Percentiles rank a stretch among this genome's conserved stretches.
These are phyloP conservation scores for Macquaria australasica DNA, from an alignment of 2,113 vertebrate species.

Conservation along the genomic window DNA sequence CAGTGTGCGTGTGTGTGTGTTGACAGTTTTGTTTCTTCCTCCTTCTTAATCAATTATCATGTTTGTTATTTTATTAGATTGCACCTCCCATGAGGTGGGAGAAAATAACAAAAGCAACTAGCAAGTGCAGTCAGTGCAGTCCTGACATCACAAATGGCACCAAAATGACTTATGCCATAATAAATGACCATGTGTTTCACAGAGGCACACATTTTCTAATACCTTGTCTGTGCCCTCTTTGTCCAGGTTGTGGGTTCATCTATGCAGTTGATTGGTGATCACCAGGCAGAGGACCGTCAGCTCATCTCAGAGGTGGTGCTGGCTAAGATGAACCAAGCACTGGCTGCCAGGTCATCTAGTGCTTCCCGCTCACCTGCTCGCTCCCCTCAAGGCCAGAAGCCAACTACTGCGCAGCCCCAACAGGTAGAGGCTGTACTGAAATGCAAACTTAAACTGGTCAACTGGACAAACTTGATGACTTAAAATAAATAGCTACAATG, in stretches of 20 bases:
- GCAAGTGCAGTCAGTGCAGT: background rate
- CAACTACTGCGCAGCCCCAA: constrained; percentile 91
- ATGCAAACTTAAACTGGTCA: too few relatives aligned
- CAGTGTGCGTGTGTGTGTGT: background rate
- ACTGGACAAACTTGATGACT: too few relatives aligned
- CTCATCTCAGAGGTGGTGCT: constrained; percentile 94
- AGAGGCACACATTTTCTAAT: background rate
- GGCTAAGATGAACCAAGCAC: constrained; percentile 92
- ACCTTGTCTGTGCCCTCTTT: background rate
- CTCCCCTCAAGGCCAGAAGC: constrained; percentile 89
- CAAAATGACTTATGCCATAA: background rate
- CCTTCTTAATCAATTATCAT: background rate
- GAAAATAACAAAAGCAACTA: too few relatives aligned
- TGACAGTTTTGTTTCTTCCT: background rate
- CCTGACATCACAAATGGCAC: background rate
- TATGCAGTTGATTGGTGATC: constrained; percentile 97
- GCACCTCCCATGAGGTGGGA: too few relatives aligned
- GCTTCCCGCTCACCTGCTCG: constrained; percentile 81
- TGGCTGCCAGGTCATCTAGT: constrained; percentile 80
- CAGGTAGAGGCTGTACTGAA: constrained; percentile 84
- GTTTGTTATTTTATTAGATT: background rate
- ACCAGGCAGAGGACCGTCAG: constrained; percentile 94
- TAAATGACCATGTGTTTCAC: background rate
- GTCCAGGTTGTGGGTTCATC: constrained; percentile 95
- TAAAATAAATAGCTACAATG: background rate